Conservation (phyloP, 1,140 invertebrate genomes). For the Trypoxylus dichotomus region DNA sequence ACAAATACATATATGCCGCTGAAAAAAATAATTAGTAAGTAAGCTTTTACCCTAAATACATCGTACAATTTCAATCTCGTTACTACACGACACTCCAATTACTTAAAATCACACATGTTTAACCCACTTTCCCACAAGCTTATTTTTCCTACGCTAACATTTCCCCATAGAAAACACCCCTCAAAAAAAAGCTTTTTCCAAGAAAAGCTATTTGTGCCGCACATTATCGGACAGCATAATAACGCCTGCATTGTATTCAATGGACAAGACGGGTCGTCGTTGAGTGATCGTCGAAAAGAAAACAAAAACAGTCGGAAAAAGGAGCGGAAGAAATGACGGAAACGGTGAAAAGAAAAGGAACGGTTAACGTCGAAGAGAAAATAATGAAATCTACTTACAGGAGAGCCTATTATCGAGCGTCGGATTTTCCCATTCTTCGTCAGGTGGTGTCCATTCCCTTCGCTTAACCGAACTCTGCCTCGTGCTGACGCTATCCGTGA, state of each 20-base stretch:
- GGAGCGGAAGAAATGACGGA: background rate
- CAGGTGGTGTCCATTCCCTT: slow-evolving; percentile 40
- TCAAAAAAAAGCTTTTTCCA: background rate
- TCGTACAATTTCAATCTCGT: too few species aligned
- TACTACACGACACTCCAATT: too few species aligned
- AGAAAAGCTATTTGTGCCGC: background rate
- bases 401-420: slow-evolving; percentile 48
- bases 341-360: too few species aligned
- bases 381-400: slow-evolving; percentile 42
- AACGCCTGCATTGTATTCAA: background rate
- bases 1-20: too few species aligned
- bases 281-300: background rate
- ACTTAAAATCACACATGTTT: too few species aligned
- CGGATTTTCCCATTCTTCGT: slow-evolving; percentile 47
- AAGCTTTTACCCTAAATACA: too few species aligned
- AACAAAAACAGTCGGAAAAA: background rate
- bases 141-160: too few species aligned
- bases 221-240: background rate
- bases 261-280: background rate
- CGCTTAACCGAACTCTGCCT: slow-evolving; percentile 42
- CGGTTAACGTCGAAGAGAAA: background rate
- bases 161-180: background rate
- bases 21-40: too few species aligned
- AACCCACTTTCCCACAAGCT: too few species aligned
- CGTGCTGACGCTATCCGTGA: slow-evolving; percentile 39